phyloP scores from a whole-genome alignment of 30 jellyfish, hydroid and myxozoan genomes.

The Aurelia aurita region DNA sequence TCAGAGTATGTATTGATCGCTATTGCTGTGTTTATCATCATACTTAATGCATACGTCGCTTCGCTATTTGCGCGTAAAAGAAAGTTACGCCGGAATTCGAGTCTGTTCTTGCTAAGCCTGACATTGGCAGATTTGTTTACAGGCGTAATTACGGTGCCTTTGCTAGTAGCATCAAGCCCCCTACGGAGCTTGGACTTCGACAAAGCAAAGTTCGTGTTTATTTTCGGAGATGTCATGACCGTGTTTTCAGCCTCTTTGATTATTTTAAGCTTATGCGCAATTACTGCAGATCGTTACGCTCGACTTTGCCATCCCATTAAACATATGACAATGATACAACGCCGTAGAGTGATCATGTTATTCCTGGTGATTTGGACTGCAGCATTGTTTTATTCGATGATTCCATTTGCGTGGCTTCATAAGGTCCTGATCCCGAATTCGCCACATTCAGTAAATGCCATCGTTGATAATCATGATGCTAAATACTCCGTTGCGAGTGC shows the following conservation, averaged over 20 bases:
- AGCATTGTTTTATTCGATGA: constrained; percentile 33
- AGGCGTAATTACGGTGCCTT: constrained; percentile 72
- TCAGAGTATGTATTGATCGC: constrained; percentile 4
- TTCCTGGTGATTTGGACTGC: constrained; percentile 46
- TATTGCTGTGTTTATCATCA: constrained; percentile 33
- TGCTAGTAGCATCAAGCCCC: constrained; percentile 32
- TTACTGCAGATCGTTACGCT: constrained; percentile 63
- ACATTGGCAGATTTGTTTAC: constrained; percentile 76
- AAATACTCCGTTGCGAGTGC: constrained; percentile 58
- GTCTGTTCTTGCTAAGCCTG: constrained; percentile 55
- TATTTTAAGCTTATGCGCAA: constrained; percentile 60
- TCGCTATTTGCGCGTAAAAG: constrained; percentile 67
- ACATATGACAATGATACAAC: constrained; percentile 20
- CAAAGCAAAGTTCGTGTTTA: constrained; percentile 13
- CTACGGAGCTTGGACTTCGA: constrained; percentile 4
- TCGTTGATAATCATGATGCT: constrained; percentile 23
- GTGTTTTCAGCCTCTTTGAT: constrained; percentile 60
- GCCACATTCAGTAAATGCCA: background rate
- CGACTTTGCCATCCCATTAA: constrained; percentile 65
- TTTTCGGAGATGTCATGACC: constrained; percentile 62
- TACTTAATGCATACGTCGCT: constrained; percentile 54
- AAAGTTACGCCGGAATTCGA: constrained; percentile 50
- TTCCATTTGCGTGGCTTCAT: constrained; percentile 72
- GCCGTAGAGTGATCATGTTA: constrained; percentile 2
- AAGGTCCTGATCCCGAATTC: constrained; percentile 30